Evolutionary conservation across 2,113 vertebrate genomes (phyloP).

Genomic region (Chitala chitala): DNA sequence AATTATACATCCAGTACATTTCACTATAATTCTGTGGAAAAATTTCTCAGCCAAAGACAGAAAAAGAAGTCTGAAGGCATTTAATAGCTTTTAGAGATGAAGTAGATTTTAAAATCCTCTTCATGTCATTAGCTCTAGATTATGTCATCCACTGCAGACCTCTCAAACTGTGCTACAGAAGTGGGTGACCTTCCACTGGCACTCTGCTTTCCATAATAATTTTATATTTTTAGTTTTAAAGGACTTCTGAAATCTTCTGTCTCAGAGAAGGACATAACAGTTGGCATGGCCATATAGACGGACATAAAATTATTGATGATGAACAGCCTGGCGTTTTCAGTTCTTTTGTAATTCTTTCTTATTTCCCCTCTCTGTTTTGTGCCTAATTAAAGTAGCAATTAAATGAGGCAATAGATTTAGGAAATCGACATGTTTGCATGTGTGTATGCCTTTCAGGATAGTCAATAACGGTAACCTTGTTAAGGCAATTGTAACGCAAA

Average conservation of each 20-base stretch:
- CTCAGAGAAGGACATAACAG: neutral
- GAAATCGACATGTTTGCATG: too few species aligned
- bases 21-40: neutral
- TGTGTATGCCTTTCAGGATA: too few species aligned
- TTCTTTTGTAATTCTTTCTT: neutral
- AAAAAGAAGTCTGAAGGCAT: neutral
- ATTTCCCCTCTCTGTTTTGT: too few species aligned
- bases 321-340: neutral
- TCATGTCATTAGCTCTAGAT: neutral
- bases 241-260: neutral
- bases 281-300: neutral
- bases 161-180: conserved; percentile 4
- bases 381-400: too few species aligned
- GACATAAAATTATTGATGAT: neutral
- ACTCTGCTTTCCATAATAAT: neutral
- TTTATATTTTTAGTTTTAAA: too few species aligned
- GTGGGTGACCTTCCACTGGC: neutral
- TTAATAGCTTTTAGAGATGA: conserved; percentile 5
- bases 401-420: too few species aligned
- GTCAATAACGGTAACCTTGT: too few species aligned
- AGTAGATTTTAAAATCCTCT: too few species aligned
- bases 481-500: too few species aligned
- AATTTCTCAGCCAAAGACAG: neutral
- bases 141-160: neutral
- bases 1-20: too few species aligned